phyloP scores from a whole-genome alignment of 2,888 invertebrate genomes.

The Sesia bembeciformis region DNA sequence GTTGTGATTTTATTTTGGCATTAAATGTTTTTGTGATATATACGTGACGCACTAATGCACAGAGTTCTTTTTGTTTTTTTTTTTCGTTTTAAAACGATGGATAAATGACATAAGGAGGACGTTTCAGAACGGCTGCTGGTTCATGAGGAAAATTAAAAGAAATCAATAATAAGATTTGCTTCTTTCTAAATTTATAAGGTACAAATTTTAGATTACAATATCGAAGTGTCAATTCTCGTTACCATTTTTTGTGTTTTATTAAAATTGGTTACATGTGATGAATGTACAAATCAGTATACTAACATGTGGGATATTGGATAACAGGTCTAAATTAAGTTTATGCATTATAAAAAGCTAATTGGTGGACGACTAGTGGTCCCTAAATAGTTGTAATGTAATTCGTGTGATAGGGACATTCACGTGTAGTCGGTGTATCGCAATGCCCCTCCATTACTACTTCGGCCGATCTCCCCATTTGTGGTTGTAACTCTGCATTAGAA shows the following conservation, averaged over 20 bases:
- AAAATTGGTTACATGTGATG: slow-evolving; percentile 17
- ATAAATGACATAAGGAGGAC: slow-evolving; percentile 22
- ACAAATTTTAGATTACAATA: slow-evolving; percentile 56
- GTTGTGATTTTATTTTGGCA: slow-evolving; percentile 74
- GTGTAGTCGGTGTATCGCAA: slow-evolving; percentile 61
- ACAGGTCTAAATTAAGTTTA: slow-evolving; percentile 55
- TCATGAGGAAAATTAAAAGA: slow-evolving; percentile 18
- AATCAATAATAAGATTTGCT: slow-evolving; percentile 41
- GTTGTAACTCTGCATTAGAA: slow-evolving; percentile 15
- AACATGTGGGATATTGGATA: slow-evolving; percentile 32
- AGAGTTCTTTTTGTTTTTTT: slow-evolving; percentile 49
- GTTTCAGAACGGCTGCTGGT: slow-evolving; percentile 29
- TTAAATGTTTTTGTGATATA: slow-evolving; percentile 74
- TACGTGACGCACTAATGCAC: slow-evolving; percentile 66
- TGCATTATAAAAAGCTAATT: slow-evolving; percentile 56
- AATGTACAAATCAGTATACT: slow-evolving; percentile 41
- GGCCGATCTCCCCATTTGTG: slow-evolving; percentile 48
- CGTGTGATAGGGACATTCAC: slow-evolving; percentile 55
- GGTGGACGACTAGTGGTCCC: slow-evolving; percentile 49
- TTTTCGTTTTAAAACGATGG: slow-evolving; percentile 36
- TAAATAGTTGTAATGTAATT: slow-evolving; percentile 57
- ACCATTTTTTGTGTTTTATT: background rate
- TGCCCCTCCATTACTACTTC: slow-evolving; percentile 35
- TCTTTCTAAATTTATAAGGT: slow-evolving; percentile 51
- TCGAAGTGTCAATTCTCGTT: slow-evolving; percentile 35